A percentile compares a stretch with the other conserved stretches of the same genome.
Conservation (phyloP, 2,113 vertebrate species). For the Cyanocitta stelleri region DNA sequence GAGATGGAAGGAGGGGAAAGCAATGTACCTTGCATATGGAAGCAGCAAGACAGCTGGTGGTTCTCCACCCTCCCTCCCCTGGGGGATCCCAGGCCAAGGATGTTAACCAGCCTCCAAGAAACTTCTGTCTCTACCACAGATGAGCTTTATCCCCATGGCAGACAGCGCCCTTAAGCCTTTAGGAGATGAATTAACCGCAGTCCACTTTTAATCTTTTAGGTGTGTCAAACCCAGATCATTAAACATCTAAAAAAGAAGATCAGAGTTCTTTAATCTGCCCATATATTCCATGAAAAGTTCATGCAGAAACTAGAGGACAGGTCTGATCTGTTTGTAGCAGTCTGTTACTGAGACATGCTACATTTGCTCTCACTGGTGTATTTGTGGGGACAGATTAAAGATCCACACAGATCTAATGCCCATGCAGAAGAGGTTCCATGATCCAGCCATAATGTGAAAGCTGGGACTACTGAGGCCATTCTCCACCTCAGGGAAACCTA, state of each 20-base stretch:
- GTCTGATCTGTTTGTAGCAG: not conserved
- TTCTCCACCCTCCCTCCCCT: not conserved
- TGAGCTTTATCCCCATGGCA: constrained; percentile 28
- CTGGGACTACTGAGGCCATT: not conserved
- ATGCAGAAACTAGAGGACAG: not conserved
- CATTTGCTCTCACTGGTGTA: not conserved
- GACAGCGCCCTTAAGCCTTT: not conserved
- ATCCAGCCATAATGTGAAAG: not conserved
- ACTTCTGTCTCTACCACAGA: constrained; percentile 13
- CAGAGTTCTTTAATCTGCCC: not conserved
- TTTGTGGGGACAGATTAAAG: not conserved
- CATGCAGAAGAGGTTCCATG: not conserved
- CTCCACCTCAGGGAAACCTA: not conserved
- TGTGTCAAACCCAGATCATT: constrained; percentile 18
- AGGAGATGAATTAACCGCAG: constrained; percentile 29
- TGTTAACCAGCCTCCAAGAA: constrained; percentile 4
- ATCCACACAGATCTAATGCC: not conserved
- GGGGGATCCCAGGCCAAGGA: not conserved
- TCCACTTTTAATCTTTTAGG: constrained; percentile 42
- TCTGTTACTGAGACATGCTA: not conserved
- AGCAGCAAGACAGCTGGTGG: not conserved
- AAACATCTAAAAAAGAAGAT: constrained; percentile 4
- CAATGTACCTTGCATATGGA: not conserved
- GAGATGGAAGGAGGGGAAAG: not conserved
- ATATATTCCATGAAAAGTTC: not conserved